Evolutionary conservation across 1,140 invertebrate genomes (phyloP).

Genomic region (Diorhabda carinulata): DNA sequence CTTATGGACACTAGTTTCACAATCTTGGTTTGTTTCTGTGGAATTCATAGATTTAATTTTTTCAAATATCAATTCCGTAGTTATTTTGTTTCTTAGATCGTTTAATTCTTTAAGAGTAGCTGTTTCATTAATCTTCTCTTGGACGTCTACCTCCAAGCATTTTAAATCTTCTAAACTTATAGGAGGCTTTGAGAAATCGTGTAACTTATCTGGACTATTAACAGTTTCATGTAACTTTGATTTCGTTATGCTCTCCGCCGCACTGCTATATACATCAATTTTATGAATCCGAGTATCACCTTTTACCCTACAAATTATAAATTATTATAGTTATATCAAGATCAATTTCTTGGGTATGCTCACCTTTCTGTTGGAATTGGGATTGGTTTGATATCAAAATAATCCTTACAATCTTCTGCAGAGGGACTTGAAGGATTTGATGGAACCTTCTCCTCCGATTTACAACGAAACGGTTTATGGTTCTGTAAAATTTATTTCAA

Average conservation of each 20-base stretch:
- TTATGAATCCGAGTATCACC: conserved; percentile 21
- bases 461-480: not conserved
- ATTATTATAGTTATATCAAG: not conserved
- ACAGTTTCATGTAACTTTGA: conserved; percentile 1
- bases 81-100: conserved; percentile 25
- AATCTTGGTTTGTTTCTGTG: conserved; percentile 1
- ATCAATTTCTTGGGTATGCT: not conserved
- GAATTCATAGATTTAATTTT: conserved; percentile 18
- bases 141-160: conserved; percentile 33
- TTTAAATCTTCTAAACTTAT: conserved; percentile 37
- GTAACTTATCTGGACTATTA: conserved; percentile 14
- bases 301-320: conserved; percentile 3
- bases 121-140: conserved; percentile 27
- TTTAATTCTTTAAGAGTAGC: conserved; percentile 31
- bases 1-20: not conserved
- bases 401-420: conserved; percentile 36
- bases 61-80: conserved; percentile 28
- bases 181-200: conserved; percentile 38
- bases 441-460: conserved; percentile 22
- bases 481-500: conserved; percentile 10
- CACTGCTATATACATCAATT: conserved; percentile 37
- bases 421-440: conserved; percentile 49
- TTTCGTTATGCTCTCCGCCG: conserved; percentile 25
- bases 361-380: conserved; percentile 48
- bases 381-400: conserved; percentile 35